A percentile compares a stretch with the other conserved stretches of the same genome.
Conservation (phyloP, 1,140 invertebrate species). For the Acromyrmex echinatior region DNA sequence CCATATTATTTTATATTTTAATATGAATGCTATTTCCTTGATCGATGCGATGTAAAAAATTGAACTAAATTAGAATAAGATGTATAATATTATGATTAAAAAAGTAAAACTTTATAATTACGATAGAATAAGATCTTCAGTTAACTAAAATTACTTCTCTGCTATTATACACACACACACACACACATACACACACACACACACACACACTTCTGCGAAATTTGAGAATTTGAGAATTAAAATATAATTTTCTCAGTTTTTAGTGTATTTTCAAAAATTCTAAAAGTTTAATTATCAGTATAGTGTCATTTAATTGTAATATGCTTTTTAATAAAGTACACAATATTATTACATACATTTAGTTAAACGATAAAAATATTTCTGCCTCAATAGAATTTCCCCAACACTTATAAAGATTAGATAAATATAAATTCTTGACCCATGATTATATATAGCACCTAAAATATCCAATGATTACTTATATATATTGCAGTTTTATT, state of each 20-base stretch:
- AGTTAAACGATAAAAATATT: constrained; percentile 79
- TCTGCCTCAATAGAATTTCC: neutral
- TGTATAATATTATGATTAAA: neutral
- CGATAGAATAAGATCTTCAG: neutral
- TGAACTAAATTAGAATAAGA: neutral
- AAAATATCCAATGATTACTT: neutral
- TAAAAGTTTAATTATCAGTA: neutral
- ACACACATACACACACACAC: neutral
- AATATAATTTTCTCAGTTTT: neutral
- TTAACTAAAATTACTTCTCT: neutral
- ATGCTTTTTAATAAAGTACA: neutral
- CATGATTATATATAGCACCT: neutral
- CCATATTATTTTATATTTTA: constrained; percentile 9
- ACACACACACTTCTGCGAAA: neutral
- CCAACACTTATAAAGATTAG: neutral
- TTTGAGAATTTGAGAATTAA: neutral
- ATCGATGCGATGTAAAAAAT: too few species aligned
- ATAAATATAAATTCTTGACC: neutral
- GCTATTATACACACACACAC: neutral
- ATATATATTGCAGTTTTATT: constrained; percentile 72
- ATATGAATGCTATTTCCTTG: neutral
- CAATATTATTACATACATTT: constrained; percentile 78
- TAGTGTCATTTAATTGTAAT: neutral
- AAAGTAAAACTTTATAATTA: neutral
- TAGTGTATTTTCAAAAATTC: neutral